A percentile compares a stretch with the other conserved stretches of the same genome.
These are phyloP conservation scores for Rhabdornis inornatus DNA, from an alignment of 2,113 vertebrate species.

Conservation along the genomic window DNA sequence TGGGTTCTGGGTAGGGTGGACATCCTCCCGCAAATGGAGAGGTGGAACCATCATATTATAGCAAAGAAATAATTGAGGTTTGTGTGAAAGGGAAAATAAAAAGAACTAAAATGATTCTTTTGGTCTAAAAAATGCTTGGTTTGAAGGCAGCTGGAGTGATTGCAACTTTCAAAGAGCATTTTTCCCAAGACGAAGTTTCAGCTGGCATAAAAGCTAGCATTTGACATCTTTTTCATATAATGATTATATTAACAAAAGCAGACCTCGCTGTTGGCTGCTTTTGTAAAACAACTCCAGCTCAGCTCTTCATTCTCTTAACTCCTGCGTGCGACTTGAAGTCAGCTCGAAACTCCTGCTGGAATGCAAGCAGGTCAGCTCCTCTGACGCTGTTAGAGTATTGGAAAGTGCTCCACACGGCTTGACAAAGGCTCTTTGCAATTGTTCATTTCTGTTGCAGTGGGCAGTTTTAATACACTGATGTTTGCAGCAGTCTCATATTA, in stretches of 20 bases:
- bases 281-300: slow-evolving; percentile 17
- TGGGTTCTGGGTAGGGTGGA: neutral
- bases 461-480: neutral
- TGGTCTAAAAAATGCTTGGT: neutral
- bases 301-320: neutral
- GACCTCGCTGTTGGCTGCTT: slow-evolving; percentile 6
- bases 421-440: neutral
- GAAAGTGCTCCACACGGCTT: neutral
- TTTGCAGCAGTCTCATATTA: neutral
- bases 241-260: slow-evolving; percentile 37
- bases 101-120: neutral
- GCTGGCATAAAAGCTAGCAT: slow-evolving; percentile 36
- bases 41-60: neutral
- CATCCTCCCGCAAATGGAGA: neutral
- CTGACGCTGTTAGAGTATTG: neutral
- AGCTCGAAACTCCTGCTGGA: neutral
- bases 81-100: neutral
- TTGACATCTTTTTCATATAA: slow-evolving; percentile 37
- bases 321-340: neutral
- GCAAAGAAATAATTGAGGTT: neutral
- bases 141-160: neutral
- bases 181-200: slow-evolving; percentile 26
- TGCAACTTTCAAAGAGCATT: slow-evolving; percentile 32
- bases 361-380: slow-evolving; percentile 24
- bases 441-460: neutral